Conservation (phyloP, 1,140 invertebrate genomes). For the Brachionus rubens region DNA sequence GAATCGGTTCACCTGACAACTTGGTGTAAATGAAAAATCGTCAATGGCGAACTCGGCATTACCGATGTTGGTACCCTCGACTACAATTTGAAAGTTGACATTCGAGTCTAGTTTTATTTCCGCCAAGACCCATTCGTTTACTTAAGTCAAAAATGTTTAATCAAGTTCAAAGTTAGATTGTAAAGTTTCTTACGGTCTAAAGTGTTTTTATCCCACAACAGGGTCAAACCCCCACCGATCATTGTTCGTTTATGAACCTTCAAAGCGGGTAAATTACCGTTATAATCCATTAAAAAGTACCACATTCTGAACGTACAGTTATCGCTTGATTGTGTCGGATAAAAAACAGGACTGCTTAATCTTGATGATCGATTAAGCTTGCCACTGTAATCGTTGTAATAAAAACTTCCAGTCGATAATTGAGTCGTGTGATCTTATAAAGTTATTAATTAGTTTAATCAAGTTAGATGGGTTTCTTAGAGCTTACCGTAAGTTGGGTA, state of each 20-base stretch:
- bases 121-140: conserved; percentile 36
- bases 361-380: not conserved
- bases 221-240: not conserved
- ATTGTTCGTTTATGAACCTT: conserved; percentile 12
- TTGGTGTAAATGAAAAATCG: conserved; percentile 55
- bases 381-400: conserved; percentile 4
- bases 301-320: conserved; percentile 45
- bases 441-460: not conserved
- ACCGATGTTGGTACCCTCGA: not conserved
- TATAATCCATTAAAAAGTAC: conserved; percentile 21
- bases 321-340: not conserved
- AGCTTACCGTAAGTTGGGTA: not conserved
- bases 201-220: conserved; percentile 26
- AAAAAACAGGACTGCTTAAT: conserved; percentile 34
- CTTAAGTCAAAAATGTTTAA: not conserved
- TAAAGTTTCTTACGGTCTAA: not conserved
- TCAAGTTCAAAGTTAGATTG: not conserved
- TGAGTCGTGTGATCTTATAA: not conserved
- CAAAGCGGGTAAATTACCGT: not conserved
- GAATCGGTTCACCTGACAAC: conserved; percentile 39
- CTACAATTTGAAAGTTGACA: conserved; percentile 23
- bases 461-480: not conserved
- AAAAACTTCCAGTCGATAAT: not conserved
- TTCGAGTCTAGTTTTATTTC: conserved; percentile 15
- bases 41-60: conserved; percentile 51